phyloP scores from a whole-genome alignment of 2,113 vertebrate genomes.

The Columbina picui region DNA sequence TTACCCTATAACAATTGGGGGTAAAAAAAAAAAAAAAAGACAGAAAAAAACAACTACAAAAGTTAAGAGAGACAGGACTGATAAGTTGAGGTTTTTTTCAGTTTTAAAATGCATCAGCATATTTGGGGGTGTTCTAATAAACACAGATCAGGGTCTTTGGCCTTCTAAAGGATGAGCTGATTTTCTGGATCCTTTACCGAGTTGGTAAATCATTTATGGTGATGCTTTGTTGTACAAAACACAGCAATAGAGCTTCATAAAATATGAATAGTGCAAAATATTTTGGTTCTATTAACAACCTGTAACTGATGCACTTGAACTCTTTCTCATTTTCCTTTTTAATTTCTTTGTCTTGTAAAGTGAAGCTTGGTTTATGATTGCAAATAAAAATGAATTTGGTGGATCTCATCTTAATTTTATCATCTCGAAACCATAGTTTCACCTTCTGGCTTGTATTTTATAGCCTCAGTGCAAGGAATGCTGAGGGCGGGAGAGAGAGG shows the following conservation, averaged over 20 bases:
- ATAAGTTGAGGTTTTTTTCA: neutral
- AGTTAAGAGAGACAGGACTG: neutral
- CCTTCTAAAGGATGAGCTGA: constrained; percentile 32
- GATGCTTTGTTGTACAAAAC: constrained; percentile 73
- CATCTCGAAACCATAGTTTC: constrained; percentile 15
- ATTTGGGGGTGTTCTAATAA: neutral
- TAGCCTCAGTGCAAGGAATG: neutral
- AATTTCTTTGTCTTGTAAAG: constrained; percentile 63
- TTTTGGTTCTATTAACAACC: constrained; percentile 66
- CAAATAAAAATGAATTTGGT: constrained; percentile 65
- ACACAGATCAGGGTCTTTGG: constrained; percentile 14
- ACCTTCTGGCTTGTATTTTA: constrained; percentile 29
- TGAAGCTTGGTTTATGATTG: constrained; percentile 61
- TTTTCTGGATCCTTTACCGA: constrained; percentile 59
- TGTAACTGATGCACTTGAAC: constrained; percentile 67
- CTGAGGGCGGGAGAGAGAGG: neutral
- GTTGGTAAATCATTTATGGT: constrained; percentile 76
- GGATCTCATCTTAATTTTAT: constrained; percentile 49
- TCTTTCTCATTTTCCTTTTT: constrained; percentile 64
- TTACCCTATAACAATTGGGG: neutral
- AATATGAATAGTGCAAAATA: constrained; percentile 78
- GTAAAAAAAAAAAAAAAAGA: too few relatives aligned
- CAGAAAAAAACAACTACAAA: neutral
- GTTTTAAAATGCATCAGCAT: neutral
- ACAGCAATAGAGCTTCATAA: constrained; percentile 74